Evolutionary conservation across 2,888 invertebrate species (phyloP).

Genomic region (Tanypteryx hageni): DNA sequence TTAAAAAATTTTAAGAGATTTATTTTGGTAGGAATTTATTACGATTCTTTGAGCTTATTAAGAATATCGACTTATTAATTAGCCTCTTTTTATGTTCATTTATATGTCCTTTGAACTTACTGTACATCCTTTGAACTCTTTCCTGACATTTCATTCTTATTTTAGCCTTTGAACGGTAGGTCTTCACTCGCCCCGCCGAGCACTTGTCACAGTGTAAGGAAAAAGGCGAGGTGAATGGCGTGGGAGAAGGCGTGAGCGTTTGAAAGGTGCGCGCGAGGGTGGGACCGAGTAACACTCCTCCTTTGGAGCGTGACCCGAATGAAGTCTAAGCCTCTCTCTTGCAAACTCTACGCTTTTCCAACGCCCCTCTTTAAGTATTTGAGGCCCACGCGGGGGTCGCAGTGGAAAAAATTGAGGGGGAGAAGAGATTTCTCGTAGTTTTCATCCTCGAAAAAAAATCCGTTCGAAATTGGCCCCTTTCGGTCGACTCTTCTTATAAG

Average conservation of each 20-base stretch:
- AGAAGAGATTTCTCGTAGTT: background rate
- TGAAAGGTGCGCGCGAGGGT: background rate
- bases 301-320: slow-evolving; percentile 38
- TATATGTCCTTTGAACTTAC: background rate
- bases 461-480: background rate
- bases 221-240: background rate
- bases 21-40: no score
- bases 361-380: background rate
- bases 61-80: no score
- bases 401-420: background rate
- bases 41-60: no score
- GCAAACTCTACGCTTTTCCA: background rate
- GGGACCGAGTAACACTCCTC: background rate
- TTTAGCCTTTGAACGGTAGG: background rate
- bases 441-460: background rate
- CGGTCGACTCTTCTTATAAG: background rate
- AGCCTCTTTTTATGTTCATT: no score
- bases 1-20: no score
- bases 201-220: background rate
- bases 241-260: background rate
- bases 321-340: background rate
- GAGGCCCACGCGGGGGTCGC: background rate
- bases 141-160: background rate
- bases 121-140: background rate
- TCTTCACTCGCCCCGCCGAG: background rate